Conservation (phyloP, 2,888 invertebrate genomes). For the Chalcosyrphus nemorum region DNA sequence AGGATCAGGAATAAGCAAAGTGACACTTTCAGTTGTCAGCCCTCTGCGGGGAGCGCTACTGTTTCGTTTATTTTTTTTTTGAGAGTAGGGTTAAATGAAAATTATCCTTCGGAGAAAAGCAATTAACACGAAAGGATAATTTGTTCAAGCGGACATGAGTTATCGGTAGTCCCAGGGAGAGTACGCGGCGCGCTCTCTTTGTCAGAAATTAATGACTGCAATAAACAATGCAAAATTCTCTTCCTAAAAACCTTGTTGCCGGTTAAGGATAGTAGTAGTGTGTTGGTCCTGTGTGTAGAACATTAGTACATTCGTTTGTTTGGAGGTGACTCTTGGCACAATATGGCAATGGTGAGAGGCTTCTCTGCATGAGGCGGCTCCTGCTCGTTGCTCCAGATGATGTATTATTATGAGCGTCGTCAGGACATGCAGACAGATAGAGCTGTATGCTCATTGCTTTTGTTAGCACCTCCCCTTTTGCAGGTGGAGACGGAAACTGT, state of each 20-base stretch:
- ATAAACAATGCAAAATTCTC: constrained; percentile 55
- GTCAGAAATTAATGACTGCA: constrained; percentile 60
- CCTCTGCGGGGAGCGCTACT: background rate
- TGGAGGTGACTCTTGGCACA: background rate
- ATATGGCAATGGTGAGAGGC: background rate
- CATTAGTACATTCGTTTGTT: background rate
- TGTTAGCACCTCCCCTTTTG: constrained; percentile 1
- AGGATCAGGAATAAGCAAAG: constrained; percentile 1
- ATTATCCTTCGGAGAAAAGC: constrained; percentile 64
- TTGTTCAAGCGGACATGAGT: constrained; percentile 68
- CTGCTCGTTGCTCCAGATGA: constrained; percentile 20
- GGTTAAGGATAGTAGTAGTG: background rate
- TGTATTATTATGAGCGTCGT: constrained; percentile 23
- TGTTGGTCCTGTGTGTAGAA: background rate
- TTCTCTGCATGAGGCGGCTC: background rate
- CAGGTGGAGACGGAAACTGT: background rate
- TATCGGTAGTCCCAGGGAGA: constrained; percentile 47
- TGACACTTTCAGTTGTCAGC: constrained; percentile 14
- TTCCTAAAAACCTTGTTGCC: constrained; percentile 6
- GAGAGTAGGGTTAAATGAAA: constrained; percentile 20
- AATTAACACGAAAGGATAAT: constrained; percentile 69
- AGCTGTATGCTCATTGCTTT: constrained; percentile 19
- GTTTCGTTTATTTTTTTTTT: background rate
- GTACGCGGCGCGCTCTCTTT: constrained; percentile 17
- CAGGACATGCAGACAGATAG: constrained; percentile 20